phyloP scores from a whole-genome alignment of 2,113 vertebrate genomes.

The Ceyx melanurus region DNA sequence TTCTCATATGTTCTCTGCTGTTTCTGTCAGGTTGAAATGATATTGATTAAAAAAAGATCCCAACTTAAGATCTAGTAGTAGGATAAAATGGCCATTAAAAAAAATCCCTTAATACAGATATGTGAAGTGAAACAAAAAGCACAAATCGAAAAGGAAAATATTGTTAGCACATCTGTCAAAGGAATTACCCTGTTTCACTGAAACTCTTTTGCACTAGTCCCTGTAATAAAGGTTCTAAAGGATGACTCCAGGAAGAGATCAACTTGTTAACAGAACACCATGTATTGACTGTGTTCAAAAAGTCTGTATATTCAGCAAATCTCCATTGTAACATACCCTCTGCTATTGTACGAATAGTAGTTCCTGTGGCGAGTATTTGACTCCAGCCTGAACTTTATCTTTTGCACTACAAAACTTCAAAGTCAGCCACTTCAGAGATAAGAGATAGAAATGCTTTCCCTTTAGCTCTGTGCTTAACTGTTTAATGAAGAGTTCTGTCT shows the following conservation, averaged over 20 bases:
- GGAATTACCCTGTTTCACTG: conserved; percentile 15
- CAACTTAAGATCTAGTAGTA: not conserved
- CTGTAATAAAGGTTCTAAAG: conserved; percentile 39
- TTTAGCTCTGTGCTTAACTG: conserved; percentile 43
- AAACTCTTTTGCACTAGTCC: conserved; percentile 48
- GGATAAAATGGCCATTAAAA: not conserved
- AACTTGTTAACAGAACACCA: conserved; percentile 43
- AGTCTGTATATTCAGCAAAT: conserved; percentile 57
- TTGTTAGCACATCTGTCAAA: conserved; percentile 51
- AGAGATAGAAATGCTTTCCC: conserved; percentile 50
- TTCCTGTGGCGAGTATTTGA: conserved; percentile 66
- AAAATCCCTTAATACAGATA: not conserved
- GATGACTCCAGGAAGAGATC: conserved; percentile 61
- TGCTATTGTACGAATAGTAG: conserved; percentile 59
- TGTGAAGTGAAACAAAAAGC: conserved; percentile 19
- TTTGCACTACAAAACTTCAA: conserved; percentile 60
- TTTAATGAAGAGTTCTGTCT: conserved; percentile 61
- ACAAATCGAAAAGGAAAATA: conserved; percentile 31
- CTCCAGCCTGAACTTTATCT: conserved; percentile 39
- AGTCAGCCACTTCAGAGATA: conserved; percentile 51
- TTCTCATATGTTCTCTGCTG: not conserved
- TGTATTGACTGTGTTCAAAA: conserved; percentile 60
- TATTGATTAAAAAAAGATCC: not conserved
- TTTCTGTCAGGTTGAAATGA: not conserved
- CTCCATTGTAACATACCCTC: conserved; percentile 46